Evolutionary conservation across 1,140 invertebrate genomes (phyloP), one percentile per base, ranked within the genome.

Genomic region (Ceratitis capitata): DNA sequence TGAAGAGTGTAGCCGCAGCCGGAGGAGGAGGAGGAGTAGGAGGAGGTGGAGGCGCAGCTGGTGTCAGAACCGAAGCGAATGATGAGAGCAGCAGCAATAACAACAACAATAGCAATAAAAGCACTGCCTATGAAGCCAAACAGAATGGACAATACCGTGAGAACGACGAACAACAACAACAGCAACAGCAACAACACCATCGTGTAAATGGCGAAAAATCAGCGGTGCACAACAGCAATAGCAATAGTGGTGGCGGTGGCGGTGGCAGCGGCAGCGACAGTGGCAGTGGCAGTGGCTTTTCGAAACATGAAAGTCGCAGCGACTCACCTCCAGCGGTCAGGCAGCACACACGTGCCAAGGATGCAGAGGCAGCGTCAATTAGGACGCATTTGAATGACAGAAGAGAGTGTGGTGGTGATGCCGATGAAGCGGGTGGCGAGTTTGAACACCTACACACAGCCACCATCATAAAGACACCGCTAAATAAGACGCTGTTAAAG

Each of bases 381-480:
- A n/a, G n/a, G n/a, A 39, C 35, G 26, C 19, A 32, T 45, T 35
- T 45, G 23, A 45, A 14, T 3, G 69, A 19, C 45, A 12, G 19
- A n/a, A n/a, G n/a, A 0, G 69, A 69, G 39, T 29, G 45, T 45
- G 51, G 12, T n/a, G 69, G 61, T 32, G 47, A 12, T 3, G 49
- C 35, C 5, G 86, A 85, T 58, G 56, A 61, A 29, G 82, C 69
- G 84, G 69, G 85, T 29, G 84, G 85, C 39, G 84, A 85, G 35
- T 84, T 56, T 32, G 74, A 23, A 19, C 26, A 6, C 1, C n/a
- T 83, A 26, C 58, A 69, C 53, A 85, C 84, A 1, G 86, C 84
- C 87, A 84, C 88, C n/a, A 91, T 91, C 42, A 91, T 91, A 35
- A 91, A 91, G 53, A 91, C 90, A 5, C 90, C 90, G 47, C 78